Conservation (phyloP, 1,140 invertebrate species). For the Brachionus sp. region DNA sequence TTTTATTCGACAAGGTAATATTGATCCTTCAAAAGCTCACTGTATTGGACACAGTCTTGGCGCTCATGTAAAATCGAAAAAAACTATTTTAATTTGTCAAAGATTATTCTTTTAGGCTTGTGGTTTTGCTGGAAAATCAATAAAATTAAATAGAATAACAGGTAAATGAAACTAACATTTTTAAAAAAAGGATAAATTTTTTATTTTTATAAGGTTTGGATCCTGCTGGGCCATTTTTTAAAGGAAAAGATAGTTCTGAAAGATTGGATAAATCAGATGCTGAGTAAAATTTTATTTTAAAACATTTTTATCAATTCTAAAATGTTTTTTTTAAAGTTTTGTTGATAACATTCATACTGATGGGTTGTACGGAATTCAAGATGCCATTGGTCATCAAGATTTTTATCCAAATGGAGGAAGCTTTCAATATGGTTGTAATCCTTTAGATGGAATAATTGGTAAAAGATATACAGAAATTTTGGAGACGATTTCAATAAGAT, state of each 20-base stretch:
- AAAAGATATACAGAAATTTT: not conserved
- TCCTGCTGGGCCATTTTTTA: slow-evolving; percentile 86
- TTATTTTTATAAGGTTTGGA: slow-evolving; percentile 64
- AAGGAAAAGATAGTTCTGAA: slow-evolving; percentile 72
- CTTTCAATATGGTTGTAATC: slow-evolving; percentile 59
- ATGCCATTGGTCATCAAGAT: slow-evolving; percentile 64
- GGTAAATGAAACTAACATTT: slow-evolving; percentile 55
- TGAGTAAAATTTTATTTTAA: slow-evolving; percentile 63
- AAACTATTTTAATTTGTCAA: not conserved
- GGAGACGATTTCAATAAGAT: slow-evolving; percentile 9
- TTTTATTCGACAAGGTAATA: slow-evolving; percentile 50
- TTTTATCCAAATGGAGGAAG: slow-evolving; percentile 54
- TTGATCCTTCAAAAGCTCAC: slow-evolving; percentile 61
- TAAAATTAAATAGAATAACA: slow-evolving; percentile 74
- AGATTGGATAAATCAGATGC: slow-evolving; percentile 81
- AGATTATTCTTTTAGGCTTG: slow-evolving; percentile 52
- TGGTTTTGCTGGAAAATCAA: slow-evolving; percentile 80
- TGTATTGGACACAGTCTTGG: slow-evolving; percentile 85
- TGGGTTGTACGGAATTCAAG: slow-evolving; percentile 61
- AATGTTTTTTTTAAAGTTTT: slow-evolving; percentile 58
- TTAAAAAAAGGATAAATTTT: slow-evolving; percentile 52
- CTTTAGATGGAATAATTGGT: not conserved
- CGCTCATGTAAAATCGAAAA: slow-evolving; percentile 67
- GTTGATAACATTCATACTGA: slow-evolving; percentile 93
- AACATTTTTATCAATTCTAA: not conserved